These are phyloP conservation scores for Ecliptopera silaceata DNA, from an alignment of 2,888 invertebrate genomes.

Conservation along the genomic window DNA sequence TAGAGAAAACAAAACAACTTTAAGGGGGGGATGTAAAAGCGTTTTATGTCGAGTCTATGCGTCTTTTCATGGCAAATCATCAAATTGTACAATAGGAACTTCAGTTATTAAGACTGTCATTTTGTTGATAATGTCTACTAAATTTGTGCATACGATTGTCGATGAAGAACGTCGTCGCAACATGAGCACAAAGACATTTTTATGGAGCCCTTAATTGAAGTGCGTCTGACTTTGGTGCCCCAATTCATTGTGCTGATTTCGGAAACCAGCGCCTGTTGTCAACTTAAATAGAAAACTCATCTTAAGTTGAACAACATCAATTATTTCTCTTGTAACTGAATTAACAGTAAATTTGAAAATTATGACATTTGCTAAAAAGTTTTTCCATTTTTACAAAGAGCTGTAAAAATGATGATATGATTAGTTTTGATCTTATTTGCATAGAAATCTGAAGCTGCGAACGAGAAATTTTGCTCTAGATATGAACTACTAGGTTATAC, in stretches of 20 bases:
- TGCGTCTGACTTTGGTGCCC: slow-evolving; percentile 33
- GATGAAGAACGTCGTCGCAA: slow-evolving; percentile 27
- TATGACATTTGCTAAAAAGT: slow-evolving; percentile 9
- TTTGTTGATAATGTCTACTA: no score
- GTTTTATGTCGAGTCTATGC: no score
- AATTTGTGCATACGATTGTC: slow-evolving; percentile 17
- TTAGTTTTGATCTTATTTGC: background rate
- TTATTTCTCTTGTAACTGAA: slow-evolving; percentile 28
- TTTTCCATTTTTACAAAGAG: slow-evolving; percentile 9
- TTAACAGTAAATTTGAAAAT: slow-evolving; percentile 23
- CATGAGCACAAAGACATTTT: slow-evolving; percentile 38
- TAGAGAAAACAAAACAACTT: slow-evolving; percentile 39
- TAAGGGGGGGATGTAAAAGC: no score
- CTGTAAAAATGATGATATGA: background rate
- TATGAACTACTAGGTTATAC: background rate
- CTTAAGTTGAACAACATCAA: slow-evolving; percentile 33
- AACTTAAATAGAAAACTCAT: slow-evolving; percentile 44
- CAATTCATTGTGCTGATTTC: slow-evolving; percentile 61
- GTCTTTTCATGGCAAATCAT: no score
- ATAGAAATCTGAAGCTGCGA: background rate
- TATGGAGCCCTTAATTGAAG: slow-evolving; percentile 52
- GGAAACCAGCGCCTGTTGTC: slow-evolving; percentile 47
- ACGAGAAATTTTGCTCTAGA: background rate
- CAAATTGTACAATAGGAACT: no score
- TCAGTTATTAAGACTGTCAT: no score